These are phyloP conservation scores for Meganola albula DNA, from an alignment of 2,888 invertebrate species.

Conservation along the genomic window DNA sequence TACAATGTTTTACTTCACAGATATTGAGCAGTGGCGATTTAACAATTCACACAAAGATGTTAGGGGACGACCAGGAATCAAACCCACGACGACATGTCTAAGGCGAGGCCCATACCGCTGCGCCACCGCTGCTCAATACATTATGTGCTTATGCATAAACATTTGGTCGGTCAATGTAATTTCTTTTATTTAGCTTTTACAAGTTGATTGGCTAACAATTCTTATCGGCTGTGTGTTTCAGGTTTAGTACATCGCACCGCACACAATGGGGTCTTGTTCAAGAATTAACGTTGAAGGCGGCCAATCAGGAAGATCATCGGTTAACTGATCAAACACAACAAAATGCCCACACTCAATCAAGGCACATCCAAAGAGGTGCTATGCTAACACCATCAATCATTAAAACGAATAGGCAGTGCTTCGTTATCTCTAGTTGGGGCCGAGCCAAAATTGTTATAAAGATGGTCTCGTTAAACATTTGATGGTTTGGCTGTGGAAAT, in stretches of 20 bases:
- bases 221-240: slow-evolving; percentile 15
- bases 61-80: too few species aligned
- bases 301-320: slow-evolving; percentile 66
- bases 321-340: slow-evolving; percentile 72
- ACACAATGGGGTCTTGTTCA: slow-evolving; percentile 64
- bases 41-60: too few species aligned
- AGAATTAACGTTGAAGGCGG: slow-evolving; percentile 63
- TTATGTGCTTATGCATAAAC: neutral
- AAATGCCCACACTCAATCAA: slow-evolving; percentile 74
- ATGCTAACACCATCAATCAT: slow-evolving; percentile 71
- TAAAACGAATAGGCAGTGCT: slow-evolving; percentile 40
- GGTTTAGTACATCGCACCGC: slow-evolving; percentile 23
- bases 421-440: slow-evolving; percentile 59
- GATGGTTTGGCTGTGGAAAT: slow-evolving; percentile 36
- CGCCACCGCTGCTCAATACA: neutral
- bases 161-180: neutral
- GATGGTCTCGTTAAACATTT: slow-evolving; percentile 63
- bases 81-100: neutral
- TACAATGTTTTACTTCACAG: too few species aligned
- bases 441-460: slow-evolving; percentile 71
- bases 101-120: neutral
- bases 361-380: slow-evolving; percentile 66
- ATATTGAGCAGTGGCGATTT: too few species aligned
- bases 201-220: neutral
- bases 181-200: neutral